Evolutionary conservation across 1,140 invertebrate genomes (phyloP).

Genomic region (Drosophila mojavensis): DNA sequence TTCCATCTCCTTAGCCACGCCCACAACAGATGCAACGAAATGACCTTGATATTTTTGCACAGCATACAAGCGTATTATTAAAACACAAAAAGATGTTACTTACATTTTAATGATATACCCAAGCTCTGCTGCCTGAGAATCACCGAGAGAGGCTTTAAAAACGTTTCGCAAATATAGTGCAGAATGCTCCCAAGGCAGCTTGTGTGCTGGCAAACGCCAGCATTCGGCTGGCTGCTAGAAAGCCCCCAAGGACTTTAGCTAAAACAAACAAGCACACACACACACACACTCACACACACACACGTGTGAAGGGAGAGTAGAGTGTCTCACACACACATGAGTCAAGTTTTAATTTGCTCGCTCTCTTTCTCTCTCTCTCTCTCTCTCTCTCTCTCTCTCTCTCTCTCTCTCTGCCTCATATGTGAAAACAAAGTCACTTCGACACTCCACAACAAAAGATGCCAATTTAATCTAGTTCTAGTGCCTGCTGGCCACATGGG

Average conservation of each 20-base stretch:
- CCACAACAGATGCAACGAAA: too few species aligned
- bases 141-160: constrained; percentile 14
- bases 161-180: not conserved
- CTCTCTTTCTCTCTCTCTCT: constrained; percentile 42
- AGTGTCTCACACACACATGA: constrained; percentile 37
- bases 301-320: constrained; percentile 26
- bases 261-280: constrained; percentile 22
- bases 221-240: constrained; percentile 12
- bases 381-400: constrained; percentile 34
- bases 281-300: constrained; percentile 18
- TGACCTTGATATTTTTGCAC: too few species aligned
- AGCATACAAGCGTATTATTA: not conserved
- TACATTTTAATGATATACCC: not conserved
- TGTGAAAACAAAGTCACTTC: constrained; percentile 76
- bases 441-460: constrained; percentile 78
- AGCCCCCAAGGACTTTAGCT: constrained; percentile 28
- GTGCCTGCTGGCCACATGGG: constrained; percentile 77
- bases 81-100: not conserved
- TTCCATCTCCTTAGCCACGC: too few species aligned
- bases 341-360: constrained; percentile 75
- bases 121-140: constrained; percentile 7
- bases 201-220: constrained; percentile 5
- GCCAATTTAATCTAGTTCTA: constrained; percentile 83
- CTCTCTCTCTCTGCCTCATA: constrained; percentile 68
- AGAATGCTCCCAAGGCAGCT: constrained; percentile 14